These are phyloP conservation scores for Micropoecilia bifurca DNA, from an alignment of 2,797 vertebrate genomes.

Conservation along the genomic window DNA sequence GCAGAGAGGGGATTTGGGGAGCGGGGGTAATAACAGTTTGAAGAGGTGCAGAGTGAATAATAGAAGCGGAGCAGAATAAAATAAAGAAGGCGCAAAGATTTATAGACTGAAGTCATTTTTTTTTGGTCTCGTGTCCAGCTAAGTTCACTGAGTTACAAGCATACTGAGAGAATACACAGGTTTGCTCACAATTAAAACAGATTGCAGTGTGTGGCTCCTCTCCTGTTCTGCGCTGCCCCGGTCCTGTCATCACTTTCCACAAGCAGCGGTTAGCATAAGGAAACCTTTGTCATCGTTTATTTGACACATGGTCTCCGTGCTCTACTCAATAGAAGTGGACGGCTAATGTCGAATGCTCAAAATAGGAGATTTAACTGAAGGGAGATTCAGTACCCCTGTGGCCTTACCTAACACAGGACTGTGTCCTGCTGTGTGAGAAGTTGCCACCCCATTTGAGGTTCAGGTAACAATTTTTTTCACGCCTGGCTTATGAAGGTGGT, in stretches of 20 bases:
- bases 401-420: slow-evolving; percentile 58
- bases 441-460: slow-evolving; percentile 62
- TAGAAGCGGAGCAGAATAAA: slow-evolving; percentile 41
- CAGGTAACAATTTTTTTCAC: slow-evolving; percentile 77
- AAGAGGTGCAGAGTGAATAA: slow-evolving; percentile 44
- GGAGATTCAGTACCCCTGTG: slow-evolving; percentile 65
- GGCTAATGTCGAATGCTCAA: slow-evolving; percentile 24
- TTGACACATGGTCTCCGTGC: slow-evolving; percentile 51
- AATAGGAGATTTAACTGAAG: slow-evolving; percentile 55
- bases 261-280: slow-evolving; percentile 37
- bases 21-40: slow-evolving; percentile 43
- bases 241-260: slow-evolving; percentile 27
- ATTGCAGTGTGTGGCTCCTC: slow-evolving; percentile 15
- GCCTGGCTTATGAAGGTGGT: slow-evolving; percentile 51
- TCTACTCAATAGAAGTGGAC: slow-evolving; percentile 21
- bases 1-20: slow-evolving; percentile 8
- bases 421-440: slow-evolving; percentile 63
- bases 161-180: slow-evolving; percentile 52
- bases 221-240: background rate
- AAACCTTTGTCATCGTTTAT: slow-evolving; percentile 65
- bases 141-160: slow-evolving; percentile 66
- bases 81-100: slow-evolving; percentile 49
- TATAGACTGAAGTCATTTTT: slow-evolving; percentile 75
- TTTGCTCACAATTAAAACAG: slow-evolving; percentile 51
- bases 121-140: slow-evolving; percentile 72